Evolutionary conservation across 2,113 vertebrate species (phyloP).

Genomic region (Seriola aureovittata): DNA sequence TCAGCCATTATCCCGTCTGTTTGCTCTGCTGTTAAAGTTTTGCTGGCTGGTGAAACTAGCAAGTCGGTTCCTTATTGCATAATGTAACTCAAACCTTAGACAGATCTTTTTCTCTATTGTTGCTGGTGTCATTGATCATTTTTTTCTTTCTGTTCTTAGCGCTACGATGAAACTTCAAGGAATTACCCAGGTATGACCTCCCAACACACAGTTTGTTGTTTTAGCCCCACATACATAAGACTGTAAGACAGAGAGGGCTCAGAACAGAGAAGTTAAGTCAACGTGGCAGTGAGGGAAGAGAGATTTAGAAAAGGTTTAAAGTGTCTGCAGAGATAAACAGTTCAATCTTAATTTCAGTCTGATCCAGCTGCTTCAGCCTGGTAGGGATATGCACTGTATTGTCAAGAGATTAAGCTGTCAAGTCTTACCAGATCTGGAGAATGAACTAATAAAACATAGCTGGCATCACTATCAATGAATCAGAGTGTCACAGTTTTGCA

Average conservation of each 20-base stretch:
- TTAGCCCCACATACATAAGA: conserved; percentile 15
- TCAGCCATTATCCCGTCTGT: neutral
- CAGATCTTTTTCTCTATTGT: neutral
- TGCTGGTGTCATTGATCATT: neutral
- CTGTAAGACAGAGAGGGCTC: conserved; percentile 10
- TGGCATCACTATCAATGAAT: neutral
- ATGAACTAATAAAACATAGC: conserved; percentile 42
- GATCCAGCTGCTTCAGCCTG: conserved; percentile 51
- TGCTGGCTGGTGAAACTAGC: neutral
- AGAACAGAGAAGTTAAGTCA: conserved; percentile 14
- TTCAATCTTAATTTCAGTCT: conserved; percentile 53
- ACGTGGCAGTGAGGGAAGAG: conserved; percentile 26
- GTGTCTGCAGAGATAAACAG: conserved; percentile 46
- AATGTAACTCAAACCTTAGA: neutral
- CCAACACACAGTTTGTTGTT: conserved; percentile 6
- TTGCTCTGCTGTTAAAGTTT: neutral
- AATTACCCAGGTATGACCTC: conserved; percentile 77
- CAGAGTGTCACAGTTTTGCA: neutral
- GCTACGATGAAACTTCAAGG: conserved; percentile 78
- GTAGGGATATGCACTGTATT: conserved; percentile 43
- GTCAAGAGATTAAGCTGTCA: conserved; percentile 57
- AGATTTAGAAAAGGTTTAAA: conserved; percentile 46
- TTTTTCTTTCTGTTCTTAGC: conserved; percentile 65
- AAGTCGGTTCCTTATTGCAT: neutral
- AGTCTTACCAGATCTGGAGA: conserved; percentile 27